phyloP scores from a whole-genome alignment of 2,888 invertebrate species.

The Pandemis corylana region DNA sequence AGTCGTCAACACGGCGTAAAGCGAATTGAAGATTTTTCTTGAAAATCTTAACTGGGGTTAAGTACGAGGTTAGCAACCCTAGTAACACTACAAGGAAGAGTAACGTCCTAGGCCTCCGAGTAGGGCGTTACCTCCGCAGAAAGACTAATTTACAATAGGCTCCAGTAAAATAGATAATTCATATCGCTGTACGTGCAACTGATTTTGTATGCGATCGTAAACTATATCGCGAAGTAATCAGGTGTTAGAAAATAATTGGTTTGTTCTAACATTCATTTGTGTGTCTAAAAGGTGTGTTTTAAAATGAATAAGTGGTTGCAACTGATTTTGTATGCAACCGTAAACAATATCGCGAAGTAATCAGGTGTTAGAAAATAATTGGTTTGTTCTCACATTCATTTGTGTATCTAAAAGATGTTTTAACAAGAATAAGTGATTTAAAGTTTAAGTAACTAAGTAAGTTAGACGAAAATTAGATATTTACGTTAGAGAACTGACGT shows the following conservation, averaged over 20 bases:
- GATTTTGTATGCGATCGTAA: not conserved
- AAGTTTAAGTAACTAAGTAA: too few relatives aligned
- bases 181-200: not conserved
- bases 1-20: too few relatives aligned
- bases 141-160: conserved; percentile 39
- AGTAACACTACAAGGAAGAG: conserved; percentile 29
- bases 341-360: not conserved
- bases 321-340: not conserved
- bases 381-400: not conserved
- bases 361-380: conserved; percentile 1
- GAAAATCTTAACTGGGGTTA: too few relatives aligned
- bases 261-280: not conserved
- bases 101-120: conserved; percentile 29
- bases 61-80: conserved; percentile 16
- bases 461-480: too few relatives aligned
- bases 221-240: not conserved
- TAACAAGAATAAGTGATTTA: too few relatives aligned
- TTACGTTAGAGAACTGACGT: too few relatives aligned
- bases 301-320: too few relatives aligned
- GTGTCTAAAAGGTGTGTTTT: too few relatives aligned
- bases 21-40: too few relatives aligned
- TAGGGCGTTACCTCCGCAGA: conserved; percentile 41
- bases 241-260: conserved; percentile 1
- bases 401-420: too few relatives aligned
- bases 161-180: conserved; percentile 8